Conservation (phyloP, 92 coral and sea anemone genomes). For the Anthopleura xanthogrammica region DNA sequence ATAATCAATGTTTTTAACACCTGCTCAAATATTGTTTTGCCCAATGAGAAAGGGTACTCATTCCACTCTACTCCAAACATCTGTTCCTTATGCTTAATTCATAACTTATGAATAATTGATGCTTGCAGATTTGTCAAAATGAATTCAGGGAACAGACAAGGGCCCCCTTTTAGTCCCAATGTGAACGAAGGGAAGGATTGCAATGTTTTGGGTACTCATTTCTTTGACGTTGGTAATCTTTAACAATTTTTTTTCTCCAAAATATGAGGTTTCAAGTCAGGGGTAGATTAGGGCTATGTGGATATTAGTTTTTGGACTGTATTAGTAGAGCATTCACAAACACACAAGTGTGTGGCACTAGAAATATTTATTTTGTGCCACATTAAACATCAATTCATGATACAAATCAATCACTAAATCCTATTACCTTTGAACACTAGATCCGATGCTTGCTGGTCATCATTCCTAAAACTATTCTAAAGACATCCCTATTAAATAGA, state of each 20-base stretch:
- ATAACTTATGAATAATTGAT: not conserved
- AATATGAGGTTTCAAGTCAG: too few species aligned
- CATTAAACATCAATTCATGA: not conserved
- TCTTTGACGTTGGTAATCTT: too few species aligned
- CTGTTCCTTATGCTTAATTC: not conserved
- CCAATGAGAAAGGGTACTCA: not conserved
- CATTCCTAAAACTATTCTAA: conserved; percentile 14
- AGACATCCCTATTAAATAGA: not conserved
- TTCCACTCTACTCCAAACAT: not conserved
- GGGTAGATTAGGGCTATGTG: not conserved
- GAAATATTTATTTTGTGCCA: conserved; percentile 52
- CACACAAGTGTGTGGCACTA: conserved; percentile 43
- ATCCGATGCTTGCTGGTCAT: conserved; percentile 33
- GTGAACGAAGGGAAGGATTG: too few species aligned
- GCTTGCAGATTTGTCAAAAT: not conserved
- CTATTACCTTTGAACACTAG: conserved; percentile 43
- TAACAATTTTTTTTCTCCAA: too few species aligned
- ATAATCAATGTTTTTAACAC: too few species aligned
- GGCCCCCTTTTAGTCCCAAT: not conserved
- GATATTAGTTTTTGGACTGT: not conserved
- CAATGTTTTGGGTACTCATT: not conserved
- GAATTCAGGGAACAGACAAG: not conserved
- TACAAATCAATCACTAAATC: not conserved
- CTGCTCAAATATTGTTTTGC: not conserved
- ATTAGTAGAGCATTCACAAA: not conserved